Conservation (phyloP, 2,888 invertebrate genomes). For the Nymphalis c-album region DNA sequence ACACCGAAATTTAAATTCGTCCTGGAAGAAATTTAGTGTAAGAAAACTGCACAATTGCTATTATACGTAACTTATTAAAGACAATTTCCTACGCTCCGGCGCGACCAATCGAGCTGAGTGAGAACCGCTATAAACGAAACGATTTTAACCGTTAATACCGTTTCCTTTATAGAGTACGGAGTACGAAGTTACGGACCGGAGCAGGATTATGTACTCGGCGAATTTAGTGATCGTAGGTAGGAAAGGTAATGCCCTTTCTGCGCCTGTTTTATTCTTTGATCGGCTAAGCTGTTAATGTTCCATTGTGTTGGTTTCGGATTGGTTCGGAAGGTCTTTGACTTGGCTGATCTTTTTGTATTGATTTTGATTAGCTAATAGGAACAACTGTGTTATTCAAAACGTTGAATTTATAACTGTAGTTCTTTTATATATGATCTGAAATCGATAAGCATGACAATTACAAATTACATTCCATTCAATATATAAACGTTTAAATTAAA, state of each 20-base stretch:
- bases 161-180: constrained; percentile 44
- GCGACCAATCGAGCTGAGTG: constrained; percentile 73
- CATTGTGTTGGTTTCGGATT: constrained; percentile 51
- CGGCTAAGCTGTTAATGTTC: constrained; percentile 56
- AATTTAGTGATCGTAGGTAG: constrained; percentile 51
- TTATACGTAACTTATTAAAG: constrained; percentile 68
- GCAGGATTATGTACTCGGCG: constrained; percentile 45
- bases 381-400: constrained; percentile 4
- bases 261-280: constrained; percentile 54
- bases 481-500: no score
- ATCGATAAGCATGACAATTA: no score
- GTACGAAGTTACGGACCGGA: constrained; percentile 57
- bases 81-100: constrained; percentile 66
- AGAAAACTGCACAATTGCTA: constrained; percentile 59
- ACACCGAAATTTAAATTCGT: constrained; percentile 61
- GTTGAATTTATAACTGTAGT: background rate
- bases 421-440: background rate
- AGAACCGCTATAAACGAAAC: constrained; percentile 70
- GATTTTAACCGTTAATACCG: constrained; percentile 42
- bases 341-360: constrained; percentile 23
- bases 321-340: constrained; percentile 27
- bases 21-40: constrained; percentile 56
- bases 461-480: no score
- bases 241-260: constrained; percentile 47
- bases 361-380: constrained; percentile 21